Conservation (phyloP, 92 coral and sea anemone species). For the Ricordea florida region DNA sequence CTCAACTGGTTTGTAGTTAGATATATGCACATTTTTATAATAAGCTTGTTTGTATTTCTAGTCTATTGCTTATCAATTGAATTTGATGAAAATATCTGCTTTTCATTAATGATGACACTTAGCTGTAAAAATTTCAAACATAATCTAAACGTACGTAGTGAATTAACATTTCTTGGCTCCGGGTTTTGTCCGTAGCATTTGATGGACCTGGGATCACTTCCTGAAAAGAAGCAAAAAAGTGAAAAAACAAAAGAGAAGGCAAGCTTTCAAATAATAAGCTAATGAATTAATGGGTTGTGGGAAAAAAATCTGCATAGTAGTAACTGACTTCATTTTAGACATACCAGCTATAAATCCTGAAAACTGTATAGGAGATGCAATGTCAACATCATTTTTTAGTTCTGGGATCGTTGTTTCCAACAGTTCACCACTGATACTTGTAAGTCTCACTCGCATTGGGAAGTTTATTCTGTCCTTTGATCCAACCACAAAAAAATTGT, state of each 20-base stretch:
- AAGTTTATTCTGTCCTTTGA: constrained; percentile 49
- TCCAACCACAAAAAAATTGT: constrained; percentile 64
- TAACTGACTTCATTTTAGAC: no score
- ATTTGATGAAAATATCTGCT: no score
- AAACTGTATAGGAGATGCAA: constrained; percentile 67
- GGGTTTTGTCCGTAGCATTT: constrained; percentile 81
- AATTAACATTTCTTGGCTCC: no score
- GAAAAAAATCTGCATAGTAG: no score
- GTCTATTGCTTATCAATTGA: no score
- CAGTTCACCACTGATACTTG: constrained; percentile 84
- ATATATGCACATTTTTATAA: no score
- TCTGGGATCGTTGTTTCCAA: constrained; percentile 54
- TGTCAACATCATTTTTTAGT: constrained; percentile 55
- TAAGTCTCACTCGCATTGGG: constrained; percentile 75
- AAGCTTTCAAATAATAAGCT: not conserved
- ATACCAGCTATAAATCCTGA: constrained; percentile 68
- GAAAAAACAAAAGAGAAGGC: not conserved
- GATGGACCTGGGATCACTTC: constrained; percentile 71
- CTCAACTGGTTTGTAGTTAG: no score
- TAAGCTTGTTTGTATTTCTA: no score
- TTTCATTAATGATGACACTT: no score
- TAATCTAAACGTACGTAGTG: no score
- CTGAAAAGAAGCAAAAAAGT: constrained; percentile 9
- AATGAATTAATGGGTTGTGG: no score
- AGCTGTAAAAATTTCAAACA: no score